These are phyloP conservation scores for Arctia plantaginis DNA, from an alignment of 2,888 invertebrate genomes.

Conservation along the genomic window DNA sequence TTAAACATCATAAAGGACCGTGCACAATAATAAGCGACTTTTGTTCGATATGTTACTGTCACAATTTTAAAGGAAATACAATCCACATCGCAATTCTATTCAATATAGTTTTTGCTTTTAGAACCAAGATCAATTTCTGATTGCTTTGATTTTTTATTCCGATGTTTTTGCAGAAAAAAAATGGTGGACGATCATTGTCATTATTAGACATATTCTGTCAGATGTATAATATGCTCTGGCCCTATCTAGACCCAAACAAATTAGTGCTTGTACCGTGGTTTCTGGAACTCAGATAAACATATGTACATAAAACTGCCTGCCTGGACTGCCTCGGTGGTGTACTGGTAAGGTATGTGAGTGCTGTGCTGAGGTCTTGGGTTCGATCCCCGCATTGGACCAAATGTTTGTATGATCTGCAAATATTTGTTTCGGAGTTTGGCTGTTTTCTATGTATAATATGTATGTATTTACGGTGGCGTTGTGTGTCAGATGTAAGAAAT, in stretches of 20 bases:
- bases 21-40: slow-evolving; percentile 35
- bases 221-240: background rate
- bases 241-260: background rate
- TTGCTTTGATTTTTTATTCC: slow-evolving; percentile 5
- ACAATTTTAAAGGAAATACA: slow-evolving; percentile 32
- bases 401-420: too few relatives aligned
- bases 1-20: slow-evolving; percentile 50
- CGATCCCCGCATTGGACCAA: too few relatives aligned
- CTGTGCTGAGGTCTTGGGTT: too few relatives aligned
- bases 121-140: slow-evolving; percentile 7
- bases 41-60: slow-evolving; percentile 35
- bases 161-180: background rate
- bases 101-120: slow-evolving; percentile 11
- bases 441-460: too few relatives aligned
- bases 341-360: too few relatives aligned
- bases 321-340: too few relatives aligned
- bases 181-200: background rate
- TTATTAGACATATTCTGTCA: background rate
- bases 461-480: too few relatives aligned
- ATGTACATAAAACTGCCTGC: too few relatives aligned
- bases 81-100: slow-evolving; percentile 27
- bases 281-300: background rate
- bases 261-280: background rate
- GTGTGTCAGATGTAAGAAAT: too few relatives aligned
- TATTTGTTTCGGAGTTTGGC: too few relatives aligned